Percentiles rank a stretch among this genome's conserved stretches.
Evolutionary conservation across 2,888 invertebrate species (phyloP).

Genomic region (Trilocha varians): DNA sequence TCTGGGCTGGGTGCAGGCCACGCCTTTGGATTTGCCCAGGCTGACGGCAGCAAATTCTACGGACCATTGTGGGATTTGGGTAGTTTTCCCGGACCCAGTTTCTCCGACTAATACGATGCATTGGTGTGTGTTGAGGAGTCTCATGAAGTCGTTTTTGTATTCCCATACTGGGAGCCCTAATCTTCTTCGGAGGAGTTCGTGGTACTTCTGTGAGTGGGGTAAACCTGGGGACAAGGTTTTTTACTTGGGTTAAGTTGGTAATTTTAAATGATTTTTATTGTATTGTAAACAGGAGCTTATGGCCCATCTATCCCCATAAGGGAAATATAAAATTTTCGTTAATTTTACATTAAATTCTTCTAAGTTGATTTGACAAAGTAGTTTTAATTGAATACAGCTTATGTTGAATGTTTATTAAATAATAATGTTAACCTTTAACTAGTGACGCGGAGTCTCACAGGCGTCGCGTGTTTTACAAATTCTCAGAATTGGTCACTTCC

Average conservation of each 20-base stretch:
- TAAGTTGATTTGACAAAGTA: no score
- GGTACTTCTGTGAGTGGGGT: conserved; percentile 91
- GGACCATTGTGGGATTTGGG: conserved; percentile 92
- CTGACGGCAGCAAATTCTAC: conserved; percentile 57
- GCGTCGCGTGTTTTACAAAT: no score
- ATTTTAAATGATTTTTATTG: no score
- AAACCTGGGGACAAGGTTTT: conserved; percentile 57
- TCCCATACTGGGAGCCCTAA: conserved; percentile 97
- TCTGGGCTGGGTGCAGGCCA: conserved; percentile 97
- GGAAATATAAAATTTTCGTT: no score
- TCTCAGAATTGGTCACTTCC: no score
- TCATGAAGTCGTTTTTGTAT: conserved; percentile 96
- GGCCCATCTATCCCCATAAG: no score
- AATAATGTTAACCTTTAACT: no score
- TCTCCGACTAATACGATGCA: conserved; percentile 98
- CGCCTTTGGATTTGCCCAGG: conserved; percentile 63
- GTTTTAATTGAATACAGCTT: no score
- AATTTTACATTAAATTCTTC: no score
- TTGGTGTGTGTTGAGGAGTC: conserved; percentile 92
- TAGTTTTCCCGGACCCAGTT: conserved; percentile 99
- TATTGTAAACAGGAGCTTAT: no score
- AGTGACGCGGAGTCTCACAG: no score
- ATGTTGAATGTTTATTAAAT: no score
- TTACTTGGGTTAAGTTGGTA: background rate
- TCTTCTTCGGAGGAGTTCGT: conserved; percentile 90